Conservation (phyloP, 2,888 invertebrate genomes). For the Loripinus fragilis region DNA sequence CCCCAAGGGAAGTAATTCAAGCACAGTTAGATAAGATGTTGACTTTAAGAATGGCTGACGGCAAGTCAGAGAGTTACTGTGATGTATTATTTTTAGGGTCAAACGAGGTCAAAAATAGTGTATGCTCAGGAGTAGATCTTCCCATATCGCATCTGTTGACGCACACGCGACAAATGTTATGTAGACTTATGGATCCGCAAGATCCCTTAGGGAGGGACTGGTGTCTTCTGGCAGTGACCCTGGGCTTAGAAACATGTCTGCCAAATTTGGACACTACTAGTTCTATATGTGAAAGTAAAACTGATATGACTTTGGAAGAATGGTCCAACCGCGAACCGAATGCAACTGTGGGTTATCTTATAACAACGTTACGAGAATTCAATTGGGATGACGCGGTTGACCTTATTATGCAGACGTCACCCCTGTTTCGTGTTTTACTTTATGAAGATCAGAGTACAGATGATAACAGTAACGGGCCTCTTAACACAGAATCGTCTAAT, state of each 20-base stretch:
- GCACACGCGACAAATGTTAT: slow-evolving; percentile 85
- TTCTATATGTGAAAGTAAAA: slow-evolving; percentile 79
- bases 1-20: slow-evolving; percentile 82
- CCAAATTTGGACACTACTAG: slow-evolving; percentile 84
- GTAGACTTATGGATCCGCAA: slow-evolving; percentile 84
- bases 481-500: slow-evolving; percentile 73
- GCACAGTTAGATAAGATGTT: slow-evolving; percentile 83
- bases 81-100: slow-evolving; percentile 87
- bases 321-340: slow-evolving; percentile 84
- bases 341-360: slow-evolving; percentile 85
- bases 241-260: slow-evolving; percentile 85
- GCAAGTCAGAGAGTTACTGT: slow-evolving; percentile 85
- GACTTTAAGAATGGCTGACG: slow-evolving; percentile 83
- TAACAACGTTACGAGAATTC: slow-evolving; percentile 86
- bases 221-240: slow-evolving; percentile 85
- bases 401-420: slow-evolving; percentile 85
- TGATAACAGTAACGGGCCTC: slow-evolving; percentile 63
- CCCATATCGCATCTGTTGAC: slow-evolving; percentile 87
- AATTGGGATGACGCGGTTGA: slow-evolving; percentile 87
- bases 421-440: slow-evolving; percentile 69
- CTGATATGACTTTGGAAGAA: slow-evolving; percentile 84
- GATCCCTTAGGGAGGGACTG: slow-evolving; percentile 86
- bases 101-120: slow-evolving; percentile 83
- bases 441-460: slow-evolving; percentile 77
- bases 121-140: slow-evolving; percentile 86